Evolutionary conservation across 2,113 vertebrate genomes (phyloP).

Genomic region (Pundamilia nyererei): DNA sequence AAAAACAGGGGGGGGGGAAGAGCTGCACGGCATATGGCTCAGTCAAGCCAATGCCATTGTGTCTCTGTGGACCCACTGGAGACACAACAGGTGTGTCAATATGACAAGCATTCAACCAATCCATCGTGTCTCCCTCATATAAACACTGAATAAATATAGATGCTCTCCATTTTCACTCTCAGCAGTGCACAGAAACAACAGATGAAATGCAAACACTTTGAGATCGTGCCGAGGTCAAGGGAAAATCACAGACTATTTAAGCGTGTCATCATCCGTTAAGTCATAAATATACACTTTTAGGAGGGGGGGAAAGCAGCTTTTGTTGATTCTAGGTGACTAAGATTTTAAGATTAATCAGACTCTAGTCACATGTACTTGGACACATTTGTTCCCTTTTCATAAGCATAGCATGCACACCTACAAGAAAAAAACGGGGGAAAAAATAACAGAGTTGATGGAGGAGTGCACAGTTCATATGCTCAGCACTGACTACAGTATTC

Average conservation of each 20-base stretch:
- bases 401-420: not conserved
- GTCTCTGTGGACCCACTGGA: conserved; percentile 48
- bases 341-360: not conserved
- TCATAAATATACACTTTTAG: not conserved
- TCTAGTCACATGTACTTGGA: not conserved
- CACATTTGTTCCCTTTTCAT: not conserved
- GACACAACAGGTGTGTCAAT: conserved; percentile 73
- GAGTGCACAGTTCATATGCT: not conserved
- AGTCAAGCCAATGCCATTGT: conserved; percentile 43
- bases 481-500: not conserved
- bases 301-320: not conserved
- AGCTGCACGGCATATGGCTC: not conserved
- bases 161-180: conserved; percentile 48
- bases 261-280: not conserved
- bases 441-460: not conserved
- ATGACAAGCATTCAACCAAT: conserved; percentile 52
- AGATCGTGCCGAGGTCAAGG: conserved; percentile 1
- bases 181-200: conserved; percentile 10
- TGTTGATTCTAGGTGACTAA: not conserved
- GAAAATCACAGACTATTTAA: not conserved
- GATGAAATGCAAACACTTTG: conserved; percentile 17
- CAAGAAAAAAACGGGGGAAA: not conserved
- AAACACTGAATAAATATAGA: conserved; percentile 60
- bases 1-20: fast-evolving
- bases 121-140: conserved; percentile 24